Percentiles rank a stretch among this genome's conserved stretches.
Conservation (phyloP, 2,888 invertebrate genomes). For the Lepetodrilus schrolli region DNA sequence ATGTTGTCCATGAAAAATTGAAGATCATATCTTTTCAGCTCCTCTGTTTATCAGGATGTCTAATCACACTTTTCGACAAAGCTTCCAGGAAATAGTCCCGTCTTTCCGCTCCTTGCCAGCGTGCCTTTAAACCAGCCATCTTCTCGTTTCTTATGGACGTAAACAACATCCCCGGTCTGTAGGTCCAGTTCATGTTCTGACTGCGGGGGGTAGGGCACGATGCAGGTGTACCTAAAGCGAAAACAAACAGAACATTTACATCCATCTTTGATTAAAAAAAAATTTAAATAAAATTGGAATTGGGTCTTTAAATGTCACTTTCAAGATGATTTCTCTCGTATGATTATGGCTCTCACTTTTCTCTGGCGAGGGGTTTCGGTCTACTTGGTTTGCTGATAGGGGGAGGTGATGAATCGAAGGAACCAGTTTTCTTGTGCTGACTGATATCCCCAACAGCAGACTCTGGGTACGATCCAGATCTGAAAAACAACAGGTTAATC, state of each 20-base stretch:
- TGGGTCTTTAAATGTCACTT: too few relatives aligned
- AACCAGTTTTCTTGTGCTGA: slow-evolving; percentile 80
- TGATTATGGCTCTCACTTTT: slow-evolving; percentile 77
- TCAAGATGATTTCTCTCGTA: too few relatives aligned
- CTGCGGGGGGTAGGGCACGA: slow-evolving; percentile 95
- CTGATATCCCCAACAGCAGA: slow-evolving; percentile 76
- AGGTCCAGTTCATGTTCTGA: slow-evolving; percentile 93
- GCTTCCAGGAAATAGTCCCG: slow-evolving; percentile 95
- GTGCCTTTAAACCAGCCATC: slow-evolving; percentile 98
- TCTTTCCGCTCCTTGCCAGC: slow-evolving; percentile 89
- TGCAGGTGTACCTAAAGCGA: slow-evolving; percentile 85
- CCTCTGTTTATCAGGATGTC: not conserved
- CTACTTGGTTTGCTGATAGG: slow-evolving; percentile 47
- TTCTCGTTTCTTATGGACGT: slow-evolving; percentile 92
- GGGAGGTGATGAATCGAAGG: slow-evolving; percentile 67
- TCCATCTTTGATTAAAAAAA: not conserved
- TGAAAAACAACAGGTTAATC: slow-evolving; percentile 71
- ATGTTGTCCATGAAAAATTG: not conserved
- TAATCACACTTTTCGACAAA: slow-evolving; percentile 80
- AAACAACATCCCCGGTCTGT: slow-evolving; percentile 91
- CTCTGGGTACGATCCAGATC: slow-evolving; percentile 94
- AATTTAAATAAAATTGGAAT: too few relatives aligned
- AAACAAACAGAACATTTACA: too few relatives aligned
- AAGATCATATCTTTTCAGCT: not conserved
- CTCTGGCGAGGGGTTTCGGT: slow-evolving; percentile 77